phyloP scores from a whole-genome alignment of 2,113 vertebrate genomes.

The Crotalus viridis region DNA sequence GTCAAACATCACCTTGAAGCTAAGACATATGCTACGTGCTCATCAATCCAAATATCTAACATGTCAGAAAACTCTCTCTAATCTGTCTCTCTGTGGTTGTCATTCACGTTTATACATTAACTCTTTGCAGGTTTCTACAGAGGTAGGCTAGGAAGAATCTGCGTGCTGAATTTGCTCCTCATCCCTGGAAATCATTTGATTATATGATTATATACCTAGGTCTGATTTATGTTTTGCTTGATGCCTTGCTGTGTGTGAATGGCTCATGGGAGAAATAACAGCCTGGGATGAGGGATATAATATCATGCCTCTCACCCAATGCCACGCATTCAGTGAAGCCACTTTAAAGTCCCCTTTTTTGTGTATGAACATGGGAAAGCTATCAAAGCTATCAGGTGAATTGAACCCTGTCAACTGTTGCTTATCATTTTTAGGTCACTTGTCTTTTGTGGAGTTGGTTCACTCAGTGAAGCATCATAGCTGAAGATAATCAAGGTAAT shows the following conservation, averaged over 20 bases:
- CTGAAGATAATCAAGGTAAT: too few species aligned
- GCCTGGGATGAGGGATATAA: background rate
- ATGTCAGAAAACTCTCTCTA: background rate
- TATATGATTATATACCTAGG: background rate
- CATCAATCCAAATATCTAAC: conserved; percentile 5
- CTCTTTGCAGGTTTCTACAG: background rate
- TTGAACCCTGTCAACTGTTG: too few species aligned
- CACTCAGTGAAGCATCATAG: background rate
- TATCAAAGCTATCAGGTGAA: background rate
- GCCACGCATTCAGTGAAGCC: background rate
- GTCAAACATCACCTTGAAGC: background rate
- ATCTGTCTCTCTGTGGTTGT: background rate
- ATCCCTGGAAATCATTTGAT: background rate
- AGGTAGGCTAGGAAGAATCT: background rate
- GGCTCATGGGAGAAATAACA: background rate
- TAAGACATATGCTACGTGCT: background rate
- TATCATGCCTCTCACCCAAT: too few species aligned
- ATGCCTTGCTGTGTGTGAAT: background rate
- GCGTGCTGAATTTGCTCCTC: background rate
- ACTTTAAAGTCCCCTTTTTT: background rate
- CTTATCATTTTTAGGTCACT: background rate
- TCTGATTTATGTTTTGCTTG: background rate
- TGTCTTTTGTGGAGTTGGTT: background rate
- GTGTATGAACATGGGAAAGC: background rate
- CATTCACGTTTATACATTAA: background rate